Conservation (phyloP, 2,888 invertebrate species). For the Limnephilus marmoratus region DNA sequence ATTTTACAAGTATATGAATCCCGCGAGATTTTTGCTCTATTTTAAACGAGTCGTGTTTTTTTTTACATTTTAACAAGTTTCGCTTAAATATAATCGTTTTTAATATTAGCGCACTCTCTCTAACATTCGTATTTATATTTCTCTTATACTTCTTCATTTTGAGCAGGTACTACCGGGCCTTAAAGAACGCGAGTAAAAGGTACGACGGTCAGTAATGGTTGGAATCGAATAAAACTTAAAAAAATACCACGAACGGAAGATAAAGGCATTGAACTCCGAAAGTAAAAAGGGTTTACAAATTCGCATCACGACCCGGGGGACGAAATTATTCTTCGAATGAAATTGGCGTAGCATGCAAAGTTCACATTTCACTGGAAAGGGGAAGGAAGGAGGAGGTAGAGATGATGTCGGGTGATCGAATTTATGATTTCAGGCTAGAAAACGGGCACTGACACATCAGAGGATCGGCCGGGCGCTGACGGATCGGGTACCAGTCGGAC, state of each 20-base stretch:
- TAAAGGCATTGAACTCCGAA: neutral
- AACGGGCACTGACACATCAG: conserved; percentile 43
- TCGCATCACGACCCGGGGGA: conserved; percentile 34
- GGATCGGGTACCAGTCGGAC: neutral
- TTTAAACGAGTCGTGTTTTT: too few species aligned
- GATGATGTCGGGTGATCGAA: conserved; percentile 53
- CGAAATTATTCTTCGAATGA: conserved; percentile 54
- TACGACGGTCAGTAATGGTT: neutral
- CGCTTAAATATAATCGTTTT: too few species aligned
- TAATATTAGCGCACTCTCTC: too few species aligned
- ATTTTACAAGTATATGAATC: too few species aligned
- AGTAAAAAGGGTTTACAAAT: conserved; percentile 24
- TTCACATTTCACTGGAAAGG: conserved; percentile 12
- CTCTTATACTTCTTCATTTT: too few species aligned
- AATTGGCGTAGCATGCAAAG: conserved; percentile 45
- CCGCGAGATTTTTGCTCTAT: too few species aligned
- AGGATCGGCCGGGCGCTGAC: conserved; percentile 17
- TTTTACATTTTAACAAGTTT: too few species aligned
- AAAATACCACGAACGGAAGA: neutral
- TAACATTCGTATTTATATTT: too few species aligned
- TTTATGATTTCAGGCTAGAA: conserved; percentile 51
- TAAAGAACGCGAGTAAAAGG: neutral
- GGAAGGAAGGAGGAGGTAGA: neutral
- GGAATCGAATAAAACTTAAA: neutral
- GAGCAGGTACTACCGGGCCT: too few species aligned